These are phyloP conservation scores for Heliconius nattereri DNA, from an alignment of 1,140 invertebrate species.

Conservation along the genomic window DNA sequence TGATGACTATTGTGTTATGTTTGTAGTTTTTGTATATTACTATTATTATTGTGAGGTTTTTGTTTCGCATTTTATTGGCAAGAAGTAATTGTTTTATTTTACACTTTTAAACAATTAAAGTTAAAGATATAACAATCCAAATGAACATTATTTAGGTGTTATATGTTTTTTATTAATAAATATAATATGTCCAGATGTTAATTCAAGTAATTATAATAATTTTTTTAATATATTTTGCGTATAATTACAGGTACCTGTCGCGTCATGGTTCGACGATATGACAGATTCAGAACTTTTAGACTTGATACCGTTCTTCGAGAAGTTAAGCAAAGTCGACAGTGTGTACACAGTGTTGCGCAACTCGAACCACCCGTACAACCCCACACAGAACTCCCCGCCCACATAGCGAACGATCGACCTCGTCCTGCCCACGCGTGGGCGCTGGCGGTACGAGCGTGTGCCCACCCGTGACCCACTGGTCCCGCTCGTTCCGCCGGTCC, in stretches of 20 bases:
- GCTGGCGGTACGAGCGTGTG: slow-evolving; percentile 21
- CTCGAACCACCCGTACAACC: slow-evolving; percentile 91
- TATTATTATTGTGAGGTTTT: too few relatives aligned
- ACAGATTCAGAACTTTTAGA: slow-evolving; percentile 96
- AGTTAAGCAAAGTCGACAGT: slow-evolving; percentile 95
- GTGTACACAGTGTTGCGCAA: slow-evolving; percentile 95
- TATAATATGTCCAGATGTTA: too few relatives aligned
- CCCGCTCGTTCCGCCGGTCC: neutral
- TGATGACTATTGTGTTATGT: neutral
- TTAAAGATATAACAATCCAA: too few relatives aligned
- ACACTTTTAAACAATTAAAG: too few relatives aligned
- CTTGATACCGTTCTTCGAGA: slow-evolving; percentile 97
- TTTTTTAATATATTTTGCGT: neutral
- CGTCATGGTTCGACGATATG: slow-evolving; percentile 99
- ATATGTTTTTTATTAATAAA: too few relatives aligned
- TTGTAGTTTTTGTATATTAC: neutral
- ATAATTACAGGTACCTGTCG: slow-evolving; percentile 92
- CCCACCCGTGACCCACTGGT: slow-evolving; percentile 7
- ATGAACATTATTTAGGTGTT: too few relatives aligned
- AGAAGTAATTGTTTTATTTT: too few relatives aligned
- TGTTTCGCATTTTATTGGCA: too few relatives aligned
- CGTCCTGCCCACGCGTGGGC: slow-evolving; percentile 8
- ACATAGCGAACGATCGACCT: slow-evolving; percentile 60
- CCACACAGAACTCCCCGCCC: slow-evolving; percentile 72
- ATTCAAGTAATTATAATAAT: neutral